A percentile compares a stretch with the other conserved stretches of the same genome.
phyloP scores from a whole-genome alignment of 2,113 vertebrate genomes.

The Tachuris rubrigastra region DNA sequence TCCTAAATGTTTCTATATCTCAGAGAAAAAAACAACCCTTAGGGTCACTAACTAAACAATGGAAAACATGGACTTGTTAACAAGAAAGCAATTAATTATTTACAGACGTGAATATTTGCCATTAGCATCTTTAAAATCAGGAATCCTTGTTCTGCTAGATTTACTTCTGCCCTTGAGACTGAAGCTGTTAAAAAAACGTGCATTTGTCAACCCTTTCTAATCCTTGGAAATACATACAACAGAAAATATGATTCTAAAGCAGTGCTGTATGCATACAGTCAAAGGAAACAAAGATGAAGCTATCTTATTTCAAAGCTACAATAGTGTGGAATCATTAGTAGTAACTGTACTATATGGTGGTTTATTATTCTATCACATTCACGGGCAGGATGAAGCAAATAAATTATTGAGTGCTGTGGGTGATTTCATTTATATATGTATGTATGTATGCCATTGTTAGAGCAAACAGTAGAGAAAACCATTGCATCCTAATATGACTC shows the following conservation, averaged over 20 bases:
- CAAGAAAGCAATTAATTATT: slow-evolving; percentile 73
- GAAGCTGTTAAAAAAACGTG: not conserved
- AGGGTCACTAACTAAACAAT: slow-evolving; percentile 43
- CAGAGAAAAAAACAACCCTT: slow-evolving; percentile 23
- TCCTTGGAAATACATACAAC: not conserved
- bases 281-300: not conserved
- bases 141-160: slow-evolving; percentile 24
- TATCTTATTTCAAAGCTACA: not conserved
- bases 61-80: slow-evolving; percentile 53
- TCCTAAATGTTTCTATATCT: slow-evolving; percentile 58
- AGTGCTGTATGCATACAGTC: not conserved
- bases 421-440: slow-evolving; percentile 26
- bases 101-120: slow-evolving; percentile 42
- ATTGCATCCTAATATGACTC: slow-evolving; percentile 5
- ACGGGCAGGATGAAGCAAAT: slow-evolving; percentile 10
- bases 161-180: not conserved
- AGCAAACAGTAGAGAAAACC: slow-evolving; percentile 18
- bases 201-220: not conserved
- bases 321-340: not conserved
- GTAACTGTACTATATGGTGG: not conserved
- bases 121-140: slow-evolving; percentile 36
- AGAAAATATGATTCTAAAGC: not conserved
- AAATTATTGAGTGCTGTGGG: slow-evolving; percentile 37
- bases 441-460: slow-evolving; percentile 5
- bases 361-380: slow-evolving; percentile 26